Base-by-base conservation (phyloP, 2,797 vertebrate genomes). In the Peromyscus nudipes region DNA sequence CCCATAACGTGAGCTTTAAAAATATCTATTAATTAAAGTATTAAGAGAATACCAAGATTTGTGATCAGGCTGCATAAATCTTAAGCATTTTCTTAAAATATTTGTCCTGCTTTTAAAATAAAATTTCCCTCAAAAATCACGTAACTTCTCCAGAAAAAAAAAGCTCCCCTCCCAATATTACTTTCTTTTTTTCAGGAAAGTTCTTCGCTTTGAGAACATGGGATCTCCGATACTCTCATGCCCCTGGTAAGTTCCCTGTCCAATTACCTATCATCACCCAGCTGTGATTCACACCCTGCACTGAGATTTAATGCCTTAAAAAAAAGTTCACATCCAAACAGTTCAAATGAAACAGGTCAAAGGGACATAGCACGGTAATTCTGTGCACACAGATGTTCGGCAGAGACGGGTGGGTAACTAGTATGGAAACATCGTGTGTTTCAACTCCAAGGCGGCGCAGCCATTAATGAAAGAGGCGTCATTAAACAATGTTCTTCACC, bases 181-280 rank as follows among this genome's bases (percentile, higher is more conserved):
- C 95, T 96, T 96, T 96, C 65, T 80, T 71, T 96, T 96, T 96
- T 34, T 27, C 90, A 40, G 86, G 79, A 80, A 91, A 94, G 69
- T 77, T 89, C 73, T 98, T 98, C 98, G 98, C 98, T 98, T 98
- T 98, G 98, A 98, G 98, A 99, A 98, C 97, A 89, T 43, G 46
- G 46, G 67, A 89, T 90, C 95, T 90, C 89, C 25, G 1, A 85
- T 94, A 91, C 97, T 99, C 98, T 98, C 98, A 98, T 98, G 98
- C 96, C 97, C 97, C 83, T 97, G 52, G 10, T 98, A 97, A 98
- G 88, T 81, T 98, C 96, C 89, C 95, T 95, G 91, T 98, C 98
- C 98, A 98, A 95, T 98, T 98, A 98, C 88, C 98, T 98, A 97
- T 98, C 98, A 98, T 98, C 98, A n/a, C 98, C 87, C 96, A 97